Evolutionary conservation across 1,140 invertebrate genomes (phyloP).

Genomic region (Bombus fervidus): DNA sequence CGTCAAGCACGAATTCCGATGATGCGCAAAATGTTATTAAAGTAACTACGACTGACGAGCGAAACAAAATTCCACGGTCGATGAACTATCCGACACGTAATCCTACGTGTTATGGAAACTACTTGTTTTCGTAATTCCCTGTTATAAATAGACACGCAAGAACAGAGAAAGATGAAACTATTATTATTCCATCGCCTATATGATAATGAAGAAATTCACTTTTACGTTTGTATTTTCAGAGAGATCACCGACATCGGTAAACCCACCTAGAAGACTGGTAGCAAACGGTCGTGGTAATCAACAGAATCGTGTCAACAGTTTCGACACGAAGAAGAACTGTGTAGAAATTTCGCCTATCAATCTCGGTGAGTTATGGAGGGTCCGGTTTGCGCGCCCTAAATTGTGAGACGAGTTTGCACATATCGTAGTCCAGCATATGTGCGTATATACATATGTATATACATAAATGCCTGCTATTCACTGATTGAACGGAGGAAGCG

Average conservation of each 20-base stretch:
- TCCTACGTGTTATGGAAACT: slow-evolving; percentile 5
- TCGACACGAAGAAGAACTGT: slow-evolving; percentile 76
- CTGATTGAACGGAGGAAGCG: slow-evolving; percentile 48
- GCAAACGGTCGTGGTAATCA: slow-evolving; percentile 74
- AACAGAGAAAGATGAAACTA: neutral
- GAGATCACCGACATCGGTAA: slow-evolving; percentile 74
- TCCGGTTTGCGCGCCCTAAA: slow-evolving; percentile 7
- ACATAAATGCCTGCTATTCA: slow-evolving; percentile 7
- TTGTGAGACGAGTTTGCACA: slow-evolving; percentile 26
- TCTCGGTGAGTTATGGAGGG: slow-evolving; percentile 71
- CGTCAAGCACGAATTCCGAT: slow-evolving; percentile 31
- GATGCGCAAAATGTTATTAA: slow-evolving; percentile 46
- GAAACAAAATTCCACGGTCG: slow-evolving; percentile 39
- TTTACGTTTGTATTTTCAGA: slow-evolving; percentile 65
- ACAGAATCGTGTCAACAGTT: slow-evolving; percentile 73
- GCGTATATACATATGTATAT: too few species aligned
- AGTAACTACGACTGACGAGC: slow-evolving; percentile 1
- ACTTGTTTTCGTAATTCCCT: slow-evolving; percentile 10
- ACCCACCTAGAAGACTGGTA: slow-evolving; percentile 72
- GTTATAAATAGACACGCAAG: slow-evolving; percentile 13
- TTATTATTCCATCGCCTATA: neutral
- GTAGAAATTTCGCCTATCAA: slow-evolving; percentile 74
- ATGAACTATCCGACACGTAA: slow-evolving; percentile 26
- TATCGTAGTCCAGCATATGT: neutral
- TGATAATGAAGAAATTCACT: neutral